phyloP scores from a whole-genome alignment of 2,888 invertebrate species.

The Plebejus argus region DNA sequence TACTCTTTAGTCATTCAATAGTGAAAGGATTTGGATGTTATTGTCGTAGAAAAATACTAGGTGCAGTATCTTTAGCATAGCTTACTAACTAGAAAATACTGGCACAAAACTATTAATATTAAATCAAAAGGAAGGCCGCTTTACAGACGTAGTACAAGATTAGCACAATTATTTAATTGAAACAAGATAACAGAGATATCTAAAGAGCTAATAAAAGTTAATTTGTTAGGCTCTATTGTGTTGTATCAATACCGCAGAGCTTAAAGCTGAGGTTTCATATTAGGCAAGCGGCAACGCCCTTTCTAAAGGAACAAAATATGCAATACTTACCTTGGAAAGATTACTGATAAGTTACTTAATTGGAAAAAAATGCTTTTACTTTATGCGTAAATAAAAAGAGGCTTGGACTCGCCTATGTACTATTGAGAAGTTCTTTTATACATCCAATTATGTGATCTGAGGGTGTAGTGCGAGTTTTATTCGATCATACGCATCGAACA shows the following conservation, averaged over 20 bases:
- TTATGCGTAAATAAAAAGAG: neutral
- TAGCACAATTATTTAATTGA: neutral
- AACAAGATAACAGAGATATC: slow-evolving; percentile 7
- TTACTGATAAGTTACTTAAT: neutral
- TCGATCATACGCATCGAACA: no score
- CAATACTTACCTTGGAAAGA: neutral
- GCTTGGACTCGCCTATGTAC: neutral
- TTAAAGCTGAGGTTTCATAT: slow-evolving; percentile 14
- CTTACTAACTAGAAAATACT: neutral
- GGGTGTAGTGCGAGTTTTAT: no score
- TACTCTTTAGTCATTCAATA: no score
- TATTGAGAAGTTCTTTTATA: neutral
- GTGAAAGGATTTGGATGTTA: no score
- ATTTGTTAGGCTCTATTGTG: slow-evolving; percentile 16
- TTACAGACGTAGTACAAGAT: neutral
- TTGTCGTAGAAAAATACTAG: no score
- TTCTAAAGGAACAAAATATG: slow-evolving; percentile 18
- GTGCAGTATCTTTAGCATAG: neutral
- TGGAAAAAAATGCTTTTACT: neutral
- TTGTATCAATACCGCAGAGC: slow-evolving; percentile 10
- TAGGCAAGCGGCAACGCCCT: slow-evolving; percentile 20
- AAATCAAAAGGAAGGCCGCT: neutral
- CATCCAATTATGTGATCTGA: no score
- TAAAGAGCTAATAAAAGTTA: slow-evolving; percentile 5
- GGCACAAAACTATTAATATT: neutral